Conservation (phyloP, 2,797 vertebrate species). For the Chaenodraco wilsoni region DNA sequence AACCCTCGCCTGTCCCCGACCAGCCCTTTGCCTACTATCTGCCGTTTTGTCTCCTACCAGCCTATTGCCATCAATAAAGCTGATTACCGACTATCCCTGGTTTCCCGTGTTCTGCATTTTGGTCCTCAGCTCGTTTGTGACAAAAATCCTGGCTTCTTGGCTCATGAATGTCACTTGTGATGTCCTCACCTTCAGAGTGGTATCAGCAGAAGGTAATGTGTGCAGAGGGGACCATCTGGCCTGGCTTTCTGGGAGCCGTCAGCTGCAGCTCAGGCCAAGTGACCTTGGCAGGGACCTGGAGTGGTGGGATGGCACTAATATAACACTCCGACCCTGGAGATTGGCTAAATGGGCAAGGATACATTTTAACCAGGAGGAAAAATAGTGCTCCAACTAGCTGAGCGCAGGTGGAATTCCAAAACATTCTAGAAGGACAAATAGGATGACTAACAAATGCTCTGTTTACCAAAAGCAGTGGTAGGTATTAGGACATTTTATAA, state of each 20-base stretch:
- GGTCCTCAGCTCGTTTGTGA: too few species aligned
- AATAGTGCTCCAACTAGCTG: constrained; percentile 16
- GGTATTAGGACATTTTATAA: background rate
- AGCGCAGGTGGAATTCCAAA: constrained; percentile 10
- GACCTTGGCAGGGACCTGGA: constrained; percentile 78
- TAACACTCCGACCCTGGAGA: constrained; percentile 63
- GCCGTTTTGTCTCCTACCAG: too few species aligned
- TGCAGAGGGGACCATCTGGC: constrained; percentile 82
- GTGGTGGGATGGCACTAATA: constrained; percentile 71
- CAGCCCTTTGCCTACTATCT: too few species aligned
- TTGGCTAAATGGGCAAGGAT: constrained; percentile 31
- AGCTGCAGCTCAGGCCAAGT: constrained; percentile 73
- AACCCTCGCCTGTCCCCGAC: too few species aligned
- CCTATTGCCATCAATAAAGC: too few species aligned
- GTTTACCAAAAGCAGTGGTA: background rate
- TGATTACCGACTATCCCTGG: too few species aligned
- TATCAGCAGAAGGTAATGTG: constrained; percentile 68
- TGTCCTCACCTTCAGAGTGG: constrained; percentile 78
- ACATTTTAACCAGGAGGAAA: constrained; percentile 46
- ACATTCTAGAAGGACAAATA: constrained; percentile 6
- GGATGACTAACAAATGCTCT: background rate
- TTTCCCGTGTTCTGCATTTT: too few species aligned
- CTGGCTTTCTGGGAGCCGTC: constrained; percentile 73
- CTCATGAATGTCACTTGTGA: constrained; percentile 69
- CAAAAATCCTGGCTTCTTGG: constrained; percentile 26